phyloP scores from a whole-genome alignment of 2,888 invertebrate species.

The Aricia artaxerxes region DNA sequence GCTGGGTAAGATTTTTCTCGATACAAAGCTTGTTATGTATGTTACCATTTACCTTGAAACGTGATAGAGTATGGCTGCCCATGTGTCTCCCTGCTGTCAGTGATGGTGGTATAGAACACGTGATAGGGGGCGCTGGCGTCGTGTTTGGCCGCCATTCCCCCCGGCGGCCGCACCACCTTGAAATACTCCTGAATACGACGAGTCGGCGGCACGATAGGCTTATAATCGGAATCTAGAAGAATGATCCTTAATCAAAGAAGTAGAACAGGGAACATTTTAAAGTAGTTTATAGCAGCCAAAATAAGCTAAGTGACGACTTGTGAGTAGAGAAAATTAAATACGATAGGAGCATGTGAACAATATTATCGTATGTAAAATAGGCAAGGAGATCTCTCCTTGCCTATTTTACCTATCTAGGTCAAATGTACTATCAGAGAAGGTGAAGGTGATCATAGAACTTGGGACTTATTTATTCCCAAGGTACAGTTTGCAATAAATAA shows the following conservation, averaged over 20 bases:
- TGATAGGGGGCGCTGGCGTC: constrained; percentile 85
- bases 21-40: too few relatives aligned
- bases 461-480: constrained; percentile 41
- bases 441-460: constrained; percentile 41
- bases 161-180: constrained; percentile 79
- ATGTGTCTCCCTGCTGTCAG: constrained; percentile 82
- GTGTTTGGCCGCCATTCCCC: constrained; percentile 84
- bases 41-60: constrained; percentile 74
- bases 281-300: background rate
- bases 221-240: constrained; percentile 56
- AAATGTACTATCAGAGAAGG: too few relatives aligned
- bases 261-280: background rate
- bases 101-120: constrained; percentile 87
- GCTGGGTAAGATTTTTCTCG: too few relatives aligned
- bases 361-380: too few relatives aligned
- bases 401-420: too few relatives aligned
- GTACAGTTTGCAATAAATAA: constrained; percentile 44
- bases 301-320: background rate
- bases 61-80: constrained; percentile 84
- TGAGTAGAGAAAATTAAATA: too few relatives aligned
- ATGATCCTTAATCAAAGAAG: constrained; percentile 1
- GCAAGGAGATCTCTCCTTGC: too few relatives aligned
- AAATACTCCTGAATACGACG: constrained; percentile 66
- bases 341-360: too few relatives aligned
- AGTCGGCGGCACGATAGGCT: constrained; percentile 60